phyloP scores from a whole-genome alignment of 2,888 invertebrate genomes.

The Drosophila fungiperda region DNA sequence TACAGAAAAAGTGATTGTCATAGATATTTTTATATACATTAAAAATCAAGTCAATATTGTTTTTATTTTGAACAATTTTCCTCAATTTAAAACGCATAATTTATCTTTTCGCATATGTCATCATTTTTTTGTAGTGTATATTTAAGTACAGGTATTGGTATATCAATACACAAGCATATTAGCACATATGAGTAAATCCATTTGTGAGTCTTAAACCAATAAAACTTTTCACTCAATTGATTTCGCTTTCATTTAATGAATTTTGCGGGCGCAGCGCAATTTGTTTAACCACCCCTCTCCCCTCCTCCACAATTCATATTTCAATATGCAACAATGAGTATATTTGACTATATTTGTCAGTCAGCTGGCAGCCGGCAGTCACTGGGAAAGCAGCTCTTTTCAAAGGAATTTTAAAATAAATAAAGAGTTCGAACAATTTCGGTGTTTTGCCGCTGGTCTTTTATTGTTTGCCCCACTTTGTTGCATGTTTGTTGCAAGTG shows the following conservation, averaged over 20 bases:
- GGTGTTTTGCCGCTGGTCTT: neutral
- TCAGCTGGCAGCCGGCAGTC: constrained; percentile 11
- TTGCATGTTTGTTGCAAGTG: neutral
- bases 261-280: constrained; percentile 52
- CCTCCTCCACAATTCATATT: neutral
- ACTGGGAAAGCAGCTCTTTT: neutral
- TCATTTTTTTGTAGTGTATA: neutral
- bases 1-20: neutral
- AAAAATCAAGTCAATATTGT: neutral
- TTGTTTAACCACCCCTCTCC: constrained; percentile 14
- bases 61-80: neutral
- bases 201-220: constrained; percentile 21
- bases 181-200: constrained; percentile 15
- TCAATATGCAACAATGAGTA: constrained; percentile 19
- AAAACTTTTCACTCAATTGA: constrained; percentile 67
- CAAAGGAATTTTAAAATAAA: neutral
- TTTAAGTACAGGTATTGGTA: neutral
- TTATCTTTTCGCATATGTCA: neutral
- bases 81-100: neutral
- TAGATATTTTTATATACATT: neutral
- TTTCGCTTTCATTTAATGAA: constrained; percentile 72
- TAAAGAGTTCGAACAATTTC: neutral
- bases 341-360: constrained; percentile 12
- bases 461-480: neutral
- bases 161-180: constrained; percentile 11